Conservation (phyloP, 2,797 vertebrate genomes). For the Parambassis ranga region DNA sequence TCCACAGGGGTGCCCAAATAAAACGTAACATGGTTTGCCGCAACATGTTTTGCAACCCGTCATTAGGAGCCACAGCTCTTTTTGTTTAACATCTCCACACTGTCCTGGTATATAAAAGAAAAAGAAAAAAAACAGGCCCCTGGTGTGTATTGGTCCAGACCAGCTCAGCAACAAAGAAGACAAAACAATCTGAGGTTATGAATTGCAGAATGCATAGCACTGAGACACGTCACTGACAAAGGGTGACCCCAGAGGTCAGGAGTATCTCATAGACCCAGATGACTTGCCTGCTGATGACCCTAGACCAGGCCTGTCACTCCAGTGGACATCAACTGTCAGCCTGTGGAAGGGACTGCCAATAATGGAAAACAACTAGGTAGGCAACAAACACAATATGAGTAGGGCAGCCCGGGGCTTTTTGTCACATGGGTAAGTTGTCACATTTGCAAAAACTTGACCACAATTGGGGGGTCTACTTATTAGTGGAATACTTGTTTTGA, state of each 20-base stretch:
- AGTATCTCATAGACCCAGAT: slow-evolving; percentile 19
- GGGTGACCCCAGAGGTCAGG: slow-evolving; percentile 10
- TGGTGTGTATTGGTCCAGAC: not conserved
- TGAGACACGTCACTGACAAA: slow-evolving; percentile 2
- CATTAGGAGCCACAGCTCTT: slow-evolving; percentile 41
- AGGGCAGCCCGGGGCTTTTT: not conserved
- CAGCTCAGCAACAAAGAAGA: not conserved
- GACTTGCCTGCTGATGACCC: slow-evolving; percentile 32
- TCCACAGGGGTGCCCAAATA: slow-evolving; percentile 44
- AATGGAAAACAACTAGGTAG: not conserved
- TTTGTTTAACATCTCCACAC: slow-evolving; percentile 24
- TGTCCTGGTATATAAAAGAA: slow-evolving; percentile 3
- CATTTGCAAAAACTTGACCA: too few species aligned
- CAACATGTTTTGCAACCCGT: slow-evolving; percentile 36
- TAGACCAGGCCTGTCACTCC: slow-evolving; percentile 24
- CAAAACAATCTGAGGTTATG: not conserved
- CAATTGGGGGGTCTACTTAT: too few species aligned
- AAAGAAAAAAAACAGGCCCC: slow-evolving; percentile 8
- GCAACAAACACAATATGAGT: not conserved
- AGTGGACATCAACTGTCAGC: slow-evolving; percentile 26
- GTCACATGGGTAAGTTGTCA: too few species aligned
- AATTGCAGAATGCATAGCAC: slow-evolving; percentile 5
- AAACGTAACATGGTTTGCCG: slow-evolving; percentile 31
- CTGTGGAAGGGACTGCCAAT: not conserved
- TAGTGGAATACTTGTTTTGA: too few species aligned